Evolutionary conservation across 1,140 invertebrate genomes (phyloP), one percentile per base, ranked within the genome.

Genomic region (Sminthurinus signatus): DNA sequence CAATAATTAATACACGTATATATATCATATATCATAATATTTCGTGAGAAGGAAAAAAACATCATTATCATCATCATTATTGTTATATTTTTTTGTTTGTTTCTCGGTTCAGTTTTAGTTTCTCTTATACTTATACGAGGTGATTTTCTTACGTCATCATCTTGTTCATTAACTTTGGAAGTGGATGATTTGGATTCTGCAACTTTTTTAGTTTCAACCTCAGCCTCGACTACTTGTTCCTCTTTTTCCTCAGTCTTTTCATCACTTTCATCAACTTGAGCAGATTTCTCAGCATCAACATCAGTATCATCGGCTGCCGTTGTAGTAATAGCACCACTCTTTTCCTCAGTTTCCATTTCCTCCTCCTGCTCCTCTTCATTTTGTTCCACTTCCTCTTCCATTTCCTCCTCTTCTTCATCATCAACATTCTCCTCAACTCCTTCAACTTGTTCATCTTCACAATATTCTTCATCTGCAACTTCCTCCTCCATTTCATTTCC

Each of bases 401-500:
- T 75, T 67, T 75, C 75, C 31, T 76, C 74, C 64, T 74, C 74
- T 46, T 73, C 72, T 43, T 76, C 75, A 67, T 78, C 67, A 29
- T 64, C 62, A 54, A 19, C 59, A 19, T 68, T 75, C 59, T 73
- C 67, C 46, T 67, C 65, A 77, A 62, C 77, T 78, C 42, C 62
- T 57, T 63, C 43, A 50, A 52, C 31, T 27, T 36, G 42, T 44
- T 79, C 76, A 29, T 77, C 72, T 66, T 73, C 73, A 62, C 73
- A 69, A 44, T 73, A 69, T 50, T 73, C 73, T 63, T 76, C 75
- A 51, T 71, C 57, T 36, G 76, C 76, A 32, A 77, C 74, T 50
- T 80, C 78, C 59, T 80, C 78, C n/a, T 79, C 77, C 44, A 76
- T 77, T 74, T 79, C 77, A 62, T 78, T 77, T 60, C 78, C 79